Evolutionary conservation across 2,113 vertebrate species (phyloP).

Genomic region (Neotragus moschatus): DNA sequence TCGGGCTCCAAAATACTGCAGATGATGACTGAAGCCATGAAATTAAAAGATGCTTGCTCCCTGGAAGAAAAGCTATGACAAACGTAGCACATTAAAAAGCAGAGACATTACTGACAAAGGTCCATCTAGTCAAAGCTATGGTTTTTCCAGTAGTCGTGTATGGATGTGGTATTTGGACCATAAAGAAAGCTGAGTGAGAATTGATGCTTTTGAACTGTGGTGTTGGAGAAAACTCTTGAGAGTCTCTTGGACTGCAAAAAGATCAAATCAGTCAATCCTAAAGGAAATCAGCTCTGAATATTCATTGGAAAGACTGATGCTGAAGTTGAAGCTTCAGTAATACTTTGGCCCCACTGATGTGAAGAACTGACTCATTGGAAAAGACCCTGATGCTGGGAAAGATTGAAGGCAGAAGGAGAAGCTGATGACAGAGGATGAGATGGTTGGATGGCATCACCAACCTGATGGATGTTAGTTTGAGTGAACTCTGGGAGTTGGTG

Average conservation of each 20-base stretch:
- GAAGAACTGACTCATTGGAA: neutral
- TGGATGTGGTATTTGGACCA: neutral
- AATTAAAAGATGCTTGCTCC: neutral
- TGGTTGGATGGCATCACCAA: neutral
- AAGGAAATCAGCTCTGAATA: neutral
- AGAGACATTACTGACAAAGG: neutral
- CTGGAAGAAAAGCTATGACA: neutral
- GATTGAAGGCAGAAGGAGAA: neutral
- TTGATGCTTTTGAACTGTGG: neutral
- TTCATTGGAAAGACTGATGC: neutral
- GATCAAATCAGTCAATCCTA: neutral
- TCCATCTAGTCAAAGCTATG: neutral
- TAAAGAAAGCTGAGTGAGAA: neutral
- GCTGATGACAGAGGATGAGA: neutral
- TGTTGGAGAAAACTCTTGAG: neutral
- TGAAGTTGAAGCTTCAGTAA: neutral
- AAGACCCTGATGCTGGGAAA: neutral
- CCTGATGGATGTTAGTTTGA: neutral
- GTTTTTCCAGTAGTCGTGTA: accelerated
- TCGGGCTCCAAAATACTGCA: neutral
- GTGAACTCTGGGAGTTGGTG: neutral
- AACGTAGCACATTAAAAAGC: neutral
- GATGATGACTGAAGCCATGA: neutral
- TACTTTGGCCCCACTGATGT: neutral
- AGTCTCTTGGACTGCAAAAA: neutral